These are phyloP conservation scores for Epinotia ramella DNA, from an alignment of 2,888 invertebrate species.

Conservation along the genomic window DNA sequence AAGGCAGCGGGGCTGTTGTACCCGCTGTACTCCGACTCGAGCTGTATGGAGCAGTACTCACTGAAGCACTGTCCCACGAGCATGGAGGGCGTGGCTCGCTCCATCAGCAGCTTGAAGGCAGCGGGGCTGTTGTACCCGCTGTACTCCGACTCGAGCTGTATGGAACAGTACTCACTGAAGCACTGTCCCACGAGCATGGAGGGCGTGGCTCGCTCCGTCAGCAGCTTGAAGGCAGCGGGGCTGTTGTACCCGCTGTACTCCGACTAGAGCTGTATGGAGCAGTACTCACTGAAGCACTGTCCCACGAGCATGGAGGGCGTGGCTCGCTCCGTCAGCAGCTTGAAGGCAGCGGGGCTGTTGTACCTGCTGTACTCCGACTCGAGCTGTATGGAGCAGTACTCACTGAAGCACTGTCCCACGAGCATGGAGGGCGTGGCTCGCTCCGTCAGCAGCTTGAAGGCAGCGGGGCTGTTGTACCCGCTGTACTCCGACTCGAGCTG, in stretches of 20 bases:
- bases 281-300: too few species aligned
- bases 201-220: conserved; percentile 84
- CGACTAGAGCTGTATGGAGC: too few species aligned
- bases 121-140: conserved; percentile 82
- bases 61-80: conserved; percentile 92
- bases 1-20: conserved; percentile 79
- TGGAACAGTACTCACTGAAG: conserved; percentile 87
- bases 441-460: too few species aligned
- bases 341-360: too few species aligned
- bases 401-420: too few species aligned
- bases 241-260: conserved; percentile 72
- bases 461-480: too few species aligned
- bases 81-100: conserved; percentile 87
- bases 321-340: too few species aligned
- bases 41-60: conserved; percentile 75
- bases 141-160: conserved; percentile 76
- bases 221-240: conserved; percentile 62
- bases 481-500: too few species aligned
- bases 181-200: conserved; percentile 91
- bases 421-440: too few species aligned
- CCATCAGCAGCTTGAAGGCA: conserved; percentile 74
- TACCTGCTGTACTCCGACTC: too few species aligned
- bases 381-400: too few species aligned
- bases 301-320: too few species aligned
- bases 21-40: conserved; percentile 57